A percentile compares a stretch with the other conserved stretches of the same genome.
Evolutionary conservation across 2,113 vertebrate species (phyloP).

Genomic region (Pristiophorus japonicus): DNA sequence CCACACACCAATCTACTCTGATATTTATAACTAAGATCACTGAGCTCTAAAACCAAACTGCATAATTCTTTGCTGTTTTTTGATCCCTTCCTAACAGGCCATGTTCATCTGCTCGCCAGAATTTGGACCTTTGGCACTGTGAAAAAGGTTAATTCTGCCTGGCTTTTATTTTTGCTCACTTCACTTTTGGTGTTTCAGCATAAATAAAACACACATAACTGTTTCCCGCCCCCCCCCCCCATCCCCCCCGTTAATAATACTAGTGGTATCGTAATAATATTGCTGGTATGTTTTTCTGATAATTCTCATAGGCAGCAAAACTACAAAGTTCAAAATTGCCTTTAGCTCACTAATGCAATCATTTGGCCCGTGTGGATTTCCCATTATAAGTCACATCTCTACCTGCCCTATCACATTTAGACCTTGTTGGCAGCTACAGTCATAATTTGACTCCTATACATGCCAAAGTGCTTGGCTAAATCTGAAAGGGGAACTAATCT

Average conservation of each 20-base stretch:
- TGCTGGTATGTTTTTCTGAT: background rate
- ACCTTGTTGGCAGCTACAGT: background rate
- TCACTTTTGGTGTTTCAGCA: background rate
- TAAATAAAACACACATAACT: background rate
- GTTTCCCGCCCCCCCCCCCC: background rate
- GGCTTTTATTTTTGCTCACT: background rate
- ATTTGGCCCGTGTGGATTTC: background rate
- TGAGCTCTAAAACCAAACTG: background rate
- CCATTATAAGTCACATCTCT: background rate
- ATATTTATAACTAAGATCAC: background rate
- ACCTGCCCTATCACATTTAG: background rate
- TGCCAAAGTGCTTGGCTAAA: background rate
- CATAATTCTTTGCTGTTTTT: background rate
- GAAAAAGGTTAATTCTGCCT: background rate
- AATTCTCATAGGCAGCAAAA: background rate
- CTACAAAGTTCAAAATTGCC: background rate
- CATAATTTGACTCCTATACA: background rate
- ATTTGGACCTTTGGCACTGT: background rate
- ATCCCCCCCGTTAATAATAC: background rate
- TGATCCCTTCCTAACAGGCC: background rate
- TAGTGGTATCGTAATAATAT: background rate
- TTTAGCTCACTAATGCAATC: background rate
- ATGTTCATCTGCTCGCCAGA: background rate
- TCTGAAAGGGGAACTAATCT: slow-evolving; percentile 28
- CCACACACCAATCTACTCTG: background rate